Base-by-base conservation (phyloP, 1,140 invertebrate genomes). In the Temnothorax curvispinosus region DNA sequence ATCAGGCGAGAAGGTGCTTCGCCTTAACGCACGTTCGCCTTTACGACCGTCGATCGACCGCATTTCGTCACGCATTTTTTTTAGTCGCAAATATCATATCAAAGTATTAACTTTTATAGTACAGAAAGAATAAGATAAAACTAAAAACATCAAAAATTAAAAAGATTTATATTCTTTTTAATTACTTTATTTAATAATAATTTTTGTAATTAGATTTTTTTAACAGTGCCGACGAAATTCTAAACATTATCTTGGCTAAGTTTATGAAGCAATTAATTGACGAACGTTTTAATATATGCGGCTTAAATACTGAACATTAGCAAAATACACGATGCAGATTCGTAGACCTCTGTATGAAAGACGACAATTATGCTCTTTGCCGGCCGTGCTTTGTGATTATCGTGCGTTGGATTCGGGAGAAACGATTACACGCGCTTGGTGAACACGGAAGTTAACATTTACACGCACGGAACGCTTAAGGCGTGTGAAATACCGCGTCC, bases 1-100 rank as follows among this genome's bases (percentile, higher is more conserved):
- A 54, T 90, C 88, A 84, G 72, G 88, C 77, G 77, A 87, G 50
- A 76, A 89, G 76, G 11, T 87, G 71, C 58, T 72, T 75, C 82
- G 76, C 74, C 60, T 58, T 72, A 11, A 50, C 41, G 21, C 21
- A 32, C 69, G 54, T 47, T 27, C 41, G 41, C 44, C 6, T 84
- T 60, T n/a, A 74, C 41, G 67, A 44, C 3, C 62, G 8, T 15
- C 3, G 13, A 72, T 71, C 27, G 65, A 41, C 7, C 13, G 52
- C n/a, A 56, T 84, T 60, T 62, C 27, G 18, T 50, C 11, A 58
- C n/a, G 18, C 38, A 27, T 7, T 35, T 41, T 32, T 72, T 60
- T 58, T 47, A 6, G 1, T 18, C 32, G 44, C 13, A 8, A 38
- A 50, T 67, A 47, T 64, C n/a, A 7, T 67, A 47, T 64, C n/a